These are phyloP conservation scores for Pterocles gutturalis DNA, from an alignment of 2,113 vertebrate species.

Conservation along the genomic window DNA sequence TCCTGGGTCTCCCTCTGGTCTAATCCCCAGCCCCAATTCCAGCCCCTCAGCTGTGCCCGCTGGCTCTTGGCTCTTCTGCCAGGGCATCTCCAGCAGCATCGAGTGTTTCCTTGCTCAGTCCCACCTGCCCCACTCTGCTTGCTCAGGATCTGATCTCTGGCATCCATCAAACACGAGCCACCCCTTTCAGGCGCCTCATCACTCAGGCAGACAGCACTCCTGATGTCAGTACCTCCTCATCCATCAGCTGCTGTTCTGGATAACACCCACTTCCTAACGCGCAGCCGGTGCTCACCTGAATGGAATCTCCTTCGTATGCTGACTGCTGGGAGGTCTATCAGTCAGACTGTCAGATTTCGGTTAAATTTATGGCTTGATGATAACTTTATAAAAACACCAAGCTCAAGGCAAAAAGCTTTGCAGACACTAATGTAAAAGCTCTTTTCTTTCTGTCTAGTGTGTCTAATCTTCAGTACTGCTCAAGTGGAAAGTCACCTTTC, in stretches of 20 bases:
- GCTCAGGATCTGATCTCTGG: not conserved
- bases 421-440: not conserved
- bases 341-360: not conserved
- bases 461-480: not conserved
- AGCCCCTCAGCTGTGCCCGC: not conserved
- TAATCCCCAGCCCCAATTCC: not conserved
- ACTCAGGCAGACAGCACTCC: not conserved
- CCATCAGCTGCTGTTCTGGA: not conserved
- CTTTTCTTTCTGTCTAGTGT: not conserved
- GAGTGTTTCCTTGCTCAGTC: not conserved
- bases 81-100: not conserved
- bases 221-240: not conserved
- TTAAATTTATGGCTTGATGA: constrained; percentile 19
- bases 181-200: not conserved
- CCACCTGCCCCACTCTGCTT: not conserved
- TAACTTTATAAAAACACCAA: not conserved
- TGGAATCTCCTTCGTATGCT: not conserved
- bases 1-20: not conserved
- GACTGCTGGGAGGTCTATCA: not conserved
- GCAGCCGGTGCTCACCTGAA: not conserved
- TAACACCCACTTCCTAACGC: not conserved
- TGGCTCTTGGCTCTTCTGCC: not conserved
- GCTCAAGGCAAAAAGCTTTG: not conserved
- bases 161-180: not conserved
- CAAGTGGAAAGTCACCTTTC: not conserved